phyloP scores from a whole-genome alignment of 2,888 invertebrate genomes.

The Nasonia oneida region DNA sequence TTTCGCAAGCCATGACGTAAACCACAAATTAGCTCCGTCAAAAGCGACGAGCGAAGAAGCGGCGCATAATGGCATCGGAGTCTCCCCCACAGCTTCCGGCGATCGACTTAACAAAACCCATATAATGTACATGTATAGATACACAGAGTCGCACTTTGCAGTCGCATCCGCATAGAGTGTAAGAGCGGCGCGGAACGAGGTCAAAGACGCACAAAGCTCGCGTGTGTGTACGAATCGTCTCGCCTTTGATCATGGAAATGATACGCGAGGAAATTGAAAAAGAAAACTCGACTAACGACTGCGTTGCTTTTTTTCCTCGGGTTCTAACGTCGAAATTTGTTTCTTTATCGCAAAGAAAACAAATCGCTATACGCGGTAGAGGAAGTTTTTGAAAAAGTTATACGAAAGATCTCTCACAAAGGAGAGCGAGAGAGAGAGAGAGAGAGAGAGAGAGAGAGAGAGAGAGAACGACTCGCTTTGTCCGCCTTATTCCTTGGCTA shows the following conservation, averaged over 20 bases:
- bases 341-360: no score
- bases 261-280: neutral
- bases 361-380: no score
- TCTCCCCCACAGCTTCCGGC: conserved; percentile 13
- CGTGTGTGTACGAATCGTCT: neutral
- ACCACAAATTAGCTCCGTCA: neutral
- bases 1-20: neutral
- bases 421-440: neutral
- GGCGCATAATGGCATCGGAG: neutral
- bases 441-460: neutral
- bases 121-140: neutral
- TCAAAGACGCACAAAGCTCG: conserved; percentile 28
- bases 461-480: neutral
- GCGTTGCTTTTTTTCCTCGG: neutral
- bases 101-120: conserved; percentile 31
- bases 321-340: no score
- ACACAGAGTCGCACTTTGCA: neutral
- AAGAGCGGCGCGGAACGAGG: neutral
- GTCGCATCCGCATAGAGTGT: neutral
- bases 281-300: conserved; percentile 1
- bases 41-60: neutral
- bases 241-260: conserved; percentile 23
- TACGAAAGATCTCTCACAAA: neutral
- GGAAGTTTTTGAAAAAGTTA: neutral
- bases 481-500: neutral